Evolutionary conservation across 1,140 invertebrate species (phyloP).

Genomic region (Ditylenchus dipsaci): DNA sequence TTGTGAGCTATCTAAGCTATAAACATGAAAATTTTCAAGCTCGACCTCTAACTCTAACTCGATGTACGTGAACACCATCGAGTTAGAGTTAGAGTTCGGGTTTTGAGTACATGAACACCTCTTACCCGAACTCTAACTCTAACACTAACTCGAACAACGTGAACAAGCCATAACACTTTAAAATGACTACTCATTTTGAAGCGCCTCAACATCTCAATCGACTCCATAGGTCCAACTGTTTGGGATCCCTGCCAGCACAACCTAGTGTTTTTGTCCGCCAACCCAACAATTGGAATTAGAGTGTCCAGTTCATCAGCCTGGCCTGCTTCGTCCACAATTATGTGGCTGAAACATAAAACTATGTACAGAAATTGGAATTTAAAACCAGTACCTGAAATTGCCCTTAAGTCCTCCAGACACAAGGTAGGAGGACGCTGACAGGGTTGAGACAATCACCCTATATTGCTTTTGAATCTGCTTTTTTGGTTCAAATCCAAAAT

Average conservation of each 20-base stretch:
- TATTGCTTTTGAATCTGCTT: slow-evolving; percentile 6
- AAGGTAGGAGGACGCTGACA: slow-evolving; percentile 24
- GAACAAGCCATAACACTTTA: neutral
- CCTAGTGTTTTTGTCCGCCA: slow-evolving; percentile 47
- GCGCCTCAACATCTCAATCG: slow-evolving; percentile 65
- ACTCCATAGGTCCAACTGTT: slow-evolving; percentile 77
- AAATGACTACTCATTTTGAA: slow-evolving; percentile 65
- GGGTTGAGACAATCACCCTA: slow-evolving; percentile 28
- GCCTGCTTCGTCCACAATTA: slow-evolving; percentile 38
- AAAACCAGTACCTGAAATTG: slow-evolving; percentile 12
- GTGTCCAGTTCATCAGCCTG: slow-evolving; percentile 31
- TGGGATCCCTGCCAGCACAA: slow-evolving; percentile 83
- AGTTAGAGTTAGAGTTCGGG: too few relatives aligned
- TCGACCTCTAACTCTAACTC: too few relatives aligned
- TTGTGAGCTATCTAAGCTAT: too few relatives aligned
- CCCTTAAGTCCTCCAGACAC: slow-evolving; percentile 9
- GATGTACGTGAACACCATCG: too few relatives aligned
- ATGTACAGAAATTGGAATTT: neutral
- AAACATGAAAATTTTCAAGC: too few relatives aligned
- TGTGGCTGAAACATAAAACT: slow-evolving; percentile 29
- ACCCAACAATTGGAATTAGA: slow-evolving; percentile 34
- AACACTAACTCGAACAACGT: too few relatives aligned
- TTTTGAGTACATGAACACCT: too few relatives aligned
- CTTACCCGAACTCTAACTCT: too few relatives aligned
- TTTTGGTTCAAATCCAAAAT: slow-evolving; percentile 11